Conservation (phyloP, 2,797 vertebrate species). For the Chanos chanos region DNA sequence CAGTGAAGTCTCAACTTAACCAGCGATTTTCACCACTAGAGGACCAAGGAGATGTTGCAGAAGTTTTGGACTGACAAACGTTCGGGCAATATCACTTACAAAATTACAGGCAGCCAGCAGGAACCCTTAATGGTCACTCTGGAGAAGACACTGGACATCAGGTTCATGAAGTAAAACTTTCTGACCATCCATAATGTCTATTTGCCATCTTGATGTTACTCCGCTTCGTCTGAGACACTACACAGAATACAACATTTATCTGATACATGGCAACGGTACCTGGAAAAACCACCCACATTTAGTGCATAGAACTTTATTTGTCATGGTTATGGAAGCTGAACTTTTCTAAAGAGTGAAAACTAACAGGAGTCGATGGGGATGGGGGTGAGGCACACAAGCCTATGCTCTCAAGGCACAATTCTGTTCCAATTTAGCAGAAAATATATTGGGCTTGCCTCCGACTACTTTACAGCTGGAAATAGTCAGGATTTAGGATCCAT, state of each 20-base stretch:
- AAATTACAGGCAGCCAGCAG: constrained; percentile 20
- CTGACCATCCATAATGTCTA: constrained; percentile 45
- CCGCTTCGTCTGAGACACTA: constrained; percentile 52
- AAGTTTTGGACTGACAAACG: constrained; percentile 9
- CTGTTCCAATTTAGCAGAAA: constrained; percentile 71
- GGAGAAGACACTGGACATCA: constrained; percentile 40
- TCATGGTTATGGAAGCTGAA: constrained; percentile 63
- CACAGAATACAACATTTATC: constrained; percentile 62
- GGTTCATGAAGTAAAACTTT: constrained; percentile 38
- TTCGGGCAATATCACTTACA: not conserved
- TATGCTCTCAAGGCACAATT: constrained; percentile 59
- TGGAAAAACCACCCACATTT: constrained; percentile 51
- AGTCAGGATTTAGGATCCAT: constrained; percentile 65
- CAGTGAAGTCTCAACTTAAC: too few species aligned
- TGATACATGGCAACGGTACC: too few species aligned
- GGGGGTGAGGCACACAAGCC: constrained; percentile 31
- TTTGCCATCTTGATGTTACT: constrained; percentile 46
- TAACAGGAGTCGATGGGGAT: constrained; percentile 26
- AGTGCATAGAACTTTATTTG: constrained; percentile 58
- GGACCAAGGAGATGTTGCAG: too few species aligned
- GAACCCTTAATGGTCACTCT: constrained; percentile 21
- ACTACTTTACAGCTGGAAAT: constrained; percentile 71
- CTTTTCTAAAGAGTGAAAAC: constrained; percentile 56
- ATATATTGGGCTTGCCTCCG: constrained; percentile 64
- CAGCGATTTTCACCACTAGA: too few species aligned